Evolutionary conservation across 2,797 vertebrate genomes (phyloP).

Genomic region (Danio jaintianensis): DNA sequence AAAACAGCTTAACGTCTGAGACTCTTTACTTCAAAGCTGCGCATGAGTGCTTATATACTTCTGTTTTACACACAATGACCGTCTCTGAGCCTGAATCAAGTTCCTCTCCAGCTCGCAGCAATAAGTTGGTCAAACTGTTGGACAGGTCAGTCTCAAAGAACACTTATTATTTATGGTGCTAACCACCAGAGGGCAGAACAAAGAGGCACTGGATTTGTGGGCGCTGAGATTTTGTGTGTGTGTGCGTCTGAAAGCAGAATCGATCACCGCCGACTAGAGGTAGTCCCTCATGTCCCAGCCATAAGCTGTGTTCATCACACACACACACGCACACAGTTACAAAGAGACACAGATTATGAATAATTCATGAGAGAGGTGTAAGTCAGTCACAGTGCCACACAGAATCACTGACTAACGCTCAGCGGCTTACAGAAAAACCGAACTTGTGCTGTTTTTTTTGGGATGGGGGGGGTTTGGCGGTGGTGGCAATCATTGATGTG

Average conservation of each 20-base stretch:
- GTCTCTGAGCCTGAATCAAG: not conserved
- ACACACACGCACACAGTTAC: constrained; percentile 30
- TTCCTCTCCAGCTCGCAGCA: not conserved
- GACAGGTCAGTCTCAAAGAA: constrained; percentile 21
- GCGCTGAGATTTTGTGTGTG: not conserved
- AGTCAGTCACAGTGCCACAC: constrained; percentile 33
- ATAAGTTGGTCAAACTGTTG: constrained; percentile 1
- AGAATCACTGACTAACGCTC: constrained; percentile 30
- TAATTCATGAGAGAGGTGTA: constrained; percentile 26
- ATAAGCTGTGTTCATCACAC: constrained; percentile 27
- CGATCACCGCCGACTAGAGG: constrained; percentile 34
- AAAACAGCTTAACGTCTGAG: not conserved
- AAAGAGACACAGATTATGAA: not conserved
- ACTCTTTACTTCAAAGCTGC: too few species aligned
- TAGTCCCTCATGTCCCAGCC: constrained; percentile 48
- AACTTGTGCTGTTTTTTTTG: constrained; percentile 9
- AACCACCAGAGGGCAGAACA: constrained; percentile 51
- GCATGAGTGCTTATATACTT: not conserved
- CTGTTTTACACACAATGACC: not conserved
- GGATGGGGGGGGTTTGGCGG: not conserved
- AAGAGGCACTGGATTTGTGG: constrained; percentile 31
- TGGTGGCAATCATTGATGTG: not conserved
- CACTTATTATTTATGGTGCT: constrained; percentile 29
- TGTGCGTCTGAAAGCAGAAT: constrained; percentile 5
- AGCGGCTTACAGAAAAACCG: constrained; percentile 1